A percentile compares a stretch with the other conserved stretches of the same genome.
These are phyloP conservation scores for Orientallactaga sibirica DNA, from an alignment of 2,797 vertebrate genomes.

Conservation along the genomic window DNA sequence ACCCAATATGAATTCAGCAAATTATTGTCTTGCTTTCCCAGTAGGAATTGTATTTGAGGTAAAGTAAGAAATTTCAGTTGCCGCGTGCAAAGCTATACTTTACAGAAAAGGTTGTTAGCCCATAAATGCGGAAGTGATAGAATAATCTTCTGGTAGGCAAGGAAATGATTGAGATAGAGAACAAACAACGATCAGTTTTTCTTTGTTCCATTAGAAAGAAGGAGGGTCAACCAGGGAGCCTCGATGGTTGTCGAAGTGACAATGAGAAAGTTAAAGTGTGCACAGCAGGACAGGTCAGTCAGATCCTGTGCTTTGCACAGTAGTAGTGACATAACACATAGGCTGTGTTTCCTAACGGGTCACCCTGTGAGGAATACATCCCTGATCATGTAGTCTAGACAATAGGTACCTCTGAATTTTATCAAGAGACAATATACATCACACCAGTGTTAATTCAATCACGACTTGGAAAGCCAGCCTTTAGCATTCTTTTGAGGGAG, in stretches of 20 bases:
- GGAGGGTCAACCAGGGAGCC: background rate
- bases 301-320: background rate
- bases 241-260: background rate
- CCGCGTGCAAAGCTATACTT: background rate
- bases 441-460: background rate
- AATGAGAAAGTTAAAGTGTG: background rate
- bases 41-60: background rate
- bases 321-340: background rate
- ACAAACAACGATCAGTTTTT: background rate
- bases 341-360: background rate
- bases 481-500: background rate
- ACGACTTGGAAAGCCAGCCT: background rate
- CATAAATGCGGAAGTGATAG: background rate
- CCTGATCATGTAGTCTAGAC: background rate
- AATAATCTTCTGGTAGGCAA: background rate
- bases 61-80: background rate
- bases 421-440: background rate
- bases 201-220: background rate
- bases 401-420: background rate
- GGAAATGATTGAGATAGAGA: background rate
- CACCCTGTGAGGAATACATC: background rate
- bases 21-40: constrained; percentile 31
- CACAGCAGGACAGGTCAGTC: background rate
- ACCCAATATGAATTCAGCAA: background rate
- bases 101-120: background rate